Evolutionary conservation across 2,113 vertebrate genomes (phyloP), one percentile per base, ranked within the genome.

Genomic region (Hemiprocne comata): DNA sequence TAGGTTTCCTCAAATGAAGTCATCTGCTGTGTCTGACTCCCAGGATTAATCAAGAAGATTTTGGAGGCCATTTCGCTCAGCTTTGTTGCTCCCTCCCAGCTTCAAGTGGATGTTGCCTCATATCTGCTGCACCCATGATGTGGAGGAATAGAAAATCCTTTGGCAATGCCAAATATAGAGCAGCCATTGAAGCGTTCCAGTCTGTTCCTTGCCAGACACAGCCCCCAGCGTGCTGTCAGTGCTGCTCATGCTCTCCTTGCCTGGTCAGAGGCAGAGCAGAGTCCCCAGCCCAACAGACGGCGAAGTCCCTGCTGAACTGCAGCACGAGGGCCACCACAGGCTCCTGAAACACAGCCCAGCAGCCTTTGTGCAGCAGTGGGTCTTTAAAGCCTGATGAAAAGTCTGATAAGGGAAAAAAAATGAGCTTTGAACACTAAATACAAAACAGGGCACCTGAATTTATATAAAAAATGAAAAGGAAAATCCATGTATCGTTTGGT

Each of bases 271-370:
- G 33, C 72, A 53, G 19, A 38, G 75, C 55, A 23, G 85, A 33
- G 25, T 40, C 26, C 73, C 60, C 17, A 1, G 67, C 51, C 29
- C 72, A 11, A 17, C 83, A 5, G 50, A 51, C 4, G 16, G 79
- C 74, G 70, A 38, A 55, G 79, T 40, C 58, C 69, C 53, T 48
- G 0, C 79, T 1, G 61, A 74, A 85, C 78, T 71, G 31, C 4
- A 2, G 14, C 9, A 2, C 1, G 0, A 21, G 78, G 69, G 34
- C 34, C 36, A 2, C 21, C 2, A 1, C n/a, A 9, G 80, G 71
- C 70, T 58, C 42, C 81, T 21, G 17, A 7, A 17, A 13, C 2
- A 0, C 38, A 28, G 58, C 71, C 58, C 60, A 0, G 1, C 3
- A 76, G 60, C 51, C 80, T 24, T 58, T 66, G 60, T 25, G 89